These are phyloP conservation scores for Epinephelus awoara DNA, from an alignment of 2,797 vertebrate genomes.

Conservation along the genomic window DNA sequence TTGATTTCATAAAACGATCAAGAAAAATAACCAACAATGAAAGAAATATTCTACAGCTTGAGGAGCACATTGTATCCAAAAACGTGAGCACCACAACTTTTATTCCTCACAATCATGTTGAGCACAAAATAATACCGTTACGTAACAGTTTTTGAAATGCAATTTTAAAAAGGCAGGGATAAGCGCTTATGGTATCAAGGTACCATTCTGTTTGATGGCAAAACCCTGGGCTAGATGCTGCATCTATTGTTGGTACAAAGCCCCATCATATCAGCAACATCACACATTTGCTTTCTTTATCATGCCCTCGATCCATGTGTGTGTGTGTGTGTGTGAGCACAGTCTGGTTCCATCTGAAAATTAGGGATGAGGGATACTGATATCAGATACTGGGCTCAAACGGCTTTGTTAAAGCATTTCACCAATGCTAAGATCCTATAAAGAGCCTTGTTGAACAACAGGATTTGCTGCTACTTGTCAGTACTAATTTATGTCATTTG, in stretches of 20 bases:
- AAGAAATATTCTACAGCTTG: constrained; percentile 77
- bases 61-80: constrained; percentile 82
- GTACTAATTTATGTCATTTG: constrained; percentile 32
- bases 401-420: constrained; percentile 19
- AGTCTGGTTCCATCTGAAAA: constrained; percentile 46
- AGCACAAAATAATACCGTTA: constrained; percentile 67
- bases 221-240: constrained; percentile 24
- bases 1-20: constrained; percentile 41
- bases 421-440: constrained; percentile 22
- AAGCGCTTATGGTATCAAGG: constrained; percentile 37
- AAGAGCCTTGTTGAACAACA: constrained; percentile 28
- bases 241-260: constrained; percentile 35
- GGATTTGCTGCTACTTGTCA: constrained; percentile 41
- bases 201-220: constrained; percentile 37
- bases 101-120: constrained; percentile 57
- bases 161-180: constrained; percentile 47
- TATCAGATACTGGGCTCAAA: constrained; percentile 37
- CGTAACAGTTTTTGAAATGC: constrained; percentile 51
- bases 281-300: constrained; percentile 28
- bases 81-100: constrained; percentile 63
- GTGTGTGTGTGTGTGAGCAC: constrained; percentile 12
- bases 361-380: constrained; percentile 40
- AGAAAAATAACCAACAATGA: constrained; percentile 50
- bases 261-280: constrained; percentile 42
- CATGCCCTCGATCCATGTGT: constrained; percentile 30